phyloP scores from a whole-genome alignment of 2,113 vertebrate genomes.

The Cephalopholis sonnerati region DNA sequence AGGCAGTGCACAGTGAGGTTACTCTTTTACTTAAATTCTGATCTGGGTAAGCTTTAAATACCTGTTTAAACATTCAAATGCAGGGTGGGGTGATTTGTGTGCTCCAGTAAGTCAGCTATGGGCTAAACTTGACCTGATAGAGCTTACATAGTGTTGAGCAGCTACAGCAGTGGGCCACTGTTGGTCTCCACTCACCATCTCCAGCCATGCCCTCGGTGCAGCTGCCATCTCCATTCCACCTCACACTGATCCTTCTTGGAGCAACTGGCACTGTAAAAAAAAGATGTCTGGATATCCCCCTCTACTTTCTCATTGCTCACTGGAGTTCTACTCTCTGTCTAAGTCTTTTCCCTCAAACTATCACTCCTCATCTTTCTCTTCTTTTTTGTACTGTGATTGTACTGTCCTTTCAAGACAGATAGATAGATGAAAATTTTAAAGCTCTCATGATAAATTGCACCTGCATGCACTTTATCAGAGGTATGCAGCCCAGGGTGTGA shows the following conservation, averaged over 20 bases:
- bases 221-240: conserved; percentile 51
- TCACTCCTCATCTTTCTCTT: background rate
- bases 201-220: conserved; percentile 42
- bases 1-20: background rate
- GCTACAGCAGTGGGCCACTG: conserved; percentile 3
- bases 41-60: conserved; percentile 1
- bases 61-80: background rate
- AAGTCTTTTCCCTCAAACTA: conserved; percentile 9
- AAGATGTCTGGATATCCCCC: conserved; percentile 18
- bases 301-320: conserved; percentile 11
- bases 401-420: background rate
- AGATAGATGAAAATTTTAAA: conserved; percentile 9
- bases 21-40: background rate
- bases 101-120: conserved; percentile 23
- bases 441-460: conserved; percentile 30
- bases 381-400: background rate
- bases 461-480: conserved; percentile 5
- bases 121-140: conserved; percentile 23
- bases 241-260: conserved; percentile 40
- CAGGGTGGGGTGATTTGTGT: conserved; percentile 16
- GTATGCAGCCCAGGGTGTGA: background rate
- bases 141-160: conserved; percentile 3
- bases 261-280: conserved; percentile 50
- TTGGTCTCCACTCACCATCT: conserved; percentile 42
- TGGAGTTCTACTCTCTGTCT: background rate